Conservation (phyloP, 2,888 invertebrate species). For the Pharmacophagus antenor region DNA sequence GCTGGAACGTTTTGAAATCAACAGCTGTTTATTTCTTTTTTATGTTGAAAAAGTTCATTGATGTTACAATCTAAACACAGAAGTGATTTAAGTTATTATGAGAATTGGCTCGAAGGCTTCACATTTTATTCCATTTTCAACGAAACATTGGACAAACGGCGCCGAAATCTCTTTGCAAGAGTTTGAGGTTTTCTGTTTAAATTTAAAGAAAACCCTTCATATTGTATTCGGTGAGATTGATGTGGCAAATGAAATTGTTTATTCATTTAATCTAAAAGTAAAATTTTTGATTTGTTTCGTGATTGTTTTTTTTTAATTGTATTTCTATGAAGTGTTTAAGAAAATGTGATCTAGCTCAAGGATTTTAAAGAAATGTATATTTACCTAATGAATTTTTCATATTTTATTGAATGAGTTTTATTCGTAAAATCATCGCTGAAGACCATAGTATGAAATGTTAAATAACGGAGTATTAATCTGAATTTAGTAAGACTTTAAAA, state of each 20-base stretch:
- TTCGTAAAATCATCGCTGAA: background rate
- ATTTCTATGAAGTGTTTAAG: too few relatives aligned
- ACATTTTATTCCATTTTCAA: background rate
- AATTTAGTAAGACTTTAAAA: background rate
- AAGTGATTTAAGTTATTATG: too few relatives aligned
- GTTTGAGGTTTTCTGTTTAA: background rate
- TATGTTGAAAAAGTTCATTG: background rate
- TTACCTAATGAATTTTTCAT: background rate
- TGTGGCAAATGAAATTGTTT: too few relatives aligned
- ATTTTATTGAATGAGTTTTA: background rate
- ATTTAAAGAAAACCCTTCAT: background rate
- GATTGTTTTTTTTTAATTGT: too few relatives aligned
- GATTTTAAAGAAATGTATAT: too few relatives aligned
- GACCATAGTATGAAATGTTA: background rate
- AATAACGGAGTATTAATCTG: conserved; percentile 2
- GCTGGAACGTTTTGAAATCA: background rate
- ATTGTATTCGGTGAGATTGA: background rate
- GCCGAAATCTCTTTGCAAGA: background rate
- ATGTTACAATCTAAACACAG: background rate
- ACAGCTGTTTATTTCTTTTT: background rate
- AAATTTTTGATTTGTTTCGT: too few relatives aligned
- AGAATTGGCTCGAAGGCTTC: background rate
- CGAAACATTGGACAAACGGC: background rate
- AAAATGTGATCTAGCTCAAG: too few relatives aligned
- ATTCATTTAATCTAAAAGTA: too few relatives aligned